Percentiles rank a stretch among this genome's conserved stretches.
These are phyloP conservation scores for Invenusta paracnida DNA, from an alignment of 2,888 invertebrate genomes.

Conservation along the genomic window DNA sequence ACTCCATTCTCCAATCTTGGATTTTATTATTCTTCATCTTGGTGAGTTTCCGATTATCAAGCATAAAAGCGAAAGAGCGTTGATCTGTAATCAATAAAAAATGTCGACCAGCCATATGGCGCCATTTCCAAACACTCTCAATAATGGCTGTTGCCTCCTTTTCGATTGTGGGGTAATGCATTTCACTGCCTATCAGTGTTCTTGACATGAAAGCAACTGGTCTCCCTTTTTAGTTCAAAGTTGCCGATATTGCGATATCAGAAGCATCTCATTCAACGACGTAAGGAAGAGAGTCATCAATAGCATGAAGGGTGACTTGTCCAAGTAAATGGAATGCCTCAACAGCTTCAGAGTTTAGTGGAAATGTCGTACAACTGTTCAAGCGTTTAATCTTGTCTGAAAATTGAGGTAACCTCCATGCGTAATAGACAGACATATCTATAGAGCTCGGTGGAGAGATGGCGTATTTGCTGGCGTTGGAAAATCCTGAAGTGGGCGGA, in stretches of 20 bases:
- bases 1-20: conserved; percentile 19
- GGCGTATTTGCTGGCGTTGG: background rate
- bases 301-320: background rate
- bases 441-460: background rate
- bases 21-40: conserved; percentile 37
- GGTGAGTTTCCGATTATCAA: conserved; percentile 38
- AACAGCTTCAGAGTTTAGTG: background rate
- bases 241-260: background rate
- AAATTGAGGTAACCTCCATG: background rate
- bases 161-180: conserved; percentile 39
- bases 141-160: conserved; percentile 42
- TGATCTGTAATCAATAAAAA: conserved; percentile 43
- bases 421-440: background rate
- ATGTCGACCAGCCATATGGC: conserved; percentile 37
- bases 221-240: conserved; percentile 6
- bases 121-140: background rate
- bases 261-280: background rate
- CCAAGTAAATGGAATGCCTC: background rate
- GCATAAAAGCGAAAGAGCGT: conserved; percentile 44
- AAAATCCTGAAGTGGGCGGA: background rate
- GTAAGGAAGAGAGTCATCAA: background rate
- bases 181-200: conserved; percentile 33
- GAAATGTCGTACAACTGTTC: background rate
- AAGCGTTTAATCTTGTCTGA: background rate
- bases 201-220: conserved; percentile 31